Conservation (phyloP, 2,113 vertebrate species). For the Catharus fuscescens region DNA sequence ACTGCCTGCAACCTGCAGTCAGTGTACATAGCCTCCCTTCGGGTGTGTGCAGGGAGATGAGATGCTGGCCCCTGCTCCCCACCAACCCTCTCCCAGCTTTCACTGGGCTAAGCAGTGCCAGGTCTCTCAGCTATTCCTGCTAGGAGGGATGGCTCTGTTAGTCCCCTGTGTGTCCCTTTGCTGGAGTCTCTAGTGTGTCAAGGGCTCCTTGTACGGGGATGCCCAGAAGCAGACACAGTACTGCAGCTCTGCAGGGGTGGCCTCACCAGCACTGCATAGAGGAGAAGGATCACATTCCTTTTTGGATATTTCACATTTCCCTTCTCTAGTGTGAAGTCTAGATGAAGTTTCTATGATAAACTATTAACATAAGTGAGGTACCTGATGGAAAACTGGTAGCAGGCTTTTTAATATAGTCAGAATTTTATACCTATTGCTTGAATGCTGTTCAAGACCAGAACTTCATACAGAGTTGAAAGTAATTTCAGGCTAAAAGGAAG, state of each 20-base stretch:
- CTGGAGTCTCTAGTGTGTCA: background rate
- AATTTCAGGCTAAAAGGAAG: background rate
- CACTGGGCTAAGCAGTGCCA: background rate
- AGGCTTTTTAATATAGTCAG: background rate
- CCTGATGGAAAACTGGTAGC: background rate
- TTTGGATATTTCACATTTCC: background rate
- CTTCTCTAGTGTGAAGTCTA: background rate
- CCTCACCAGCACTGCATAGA: background rate
- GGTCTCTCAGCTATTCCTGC: background rate
- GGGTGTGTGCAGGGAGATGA: background rate
- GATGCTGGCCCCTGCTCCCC: background rate
- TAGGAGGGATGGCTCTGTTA: background rate
- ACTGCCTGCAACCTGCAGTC: background rate
- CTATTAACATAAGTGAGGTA: background rate
- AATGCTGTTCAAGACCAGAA: background rate
- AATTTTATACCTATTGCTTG: background rate
- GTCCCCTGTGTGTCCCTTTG: background rate
- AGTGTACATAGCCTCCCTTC: background rate
- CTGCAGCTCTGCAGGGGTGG: background rate
- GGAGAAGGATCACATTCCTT: background rate
- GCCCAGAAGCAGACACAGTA: background rate
- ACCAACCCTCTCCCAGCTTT: background rate
- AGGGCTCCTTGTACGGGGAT: background rate
- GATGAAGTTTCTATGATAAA: background rate
- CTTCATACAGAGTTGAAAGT: background rate